These are phyloP conservation scores for Papilio xuthus DNA, from an alignment of 1,140 invertebrate species.

Conservation along the genomic window DNA sequence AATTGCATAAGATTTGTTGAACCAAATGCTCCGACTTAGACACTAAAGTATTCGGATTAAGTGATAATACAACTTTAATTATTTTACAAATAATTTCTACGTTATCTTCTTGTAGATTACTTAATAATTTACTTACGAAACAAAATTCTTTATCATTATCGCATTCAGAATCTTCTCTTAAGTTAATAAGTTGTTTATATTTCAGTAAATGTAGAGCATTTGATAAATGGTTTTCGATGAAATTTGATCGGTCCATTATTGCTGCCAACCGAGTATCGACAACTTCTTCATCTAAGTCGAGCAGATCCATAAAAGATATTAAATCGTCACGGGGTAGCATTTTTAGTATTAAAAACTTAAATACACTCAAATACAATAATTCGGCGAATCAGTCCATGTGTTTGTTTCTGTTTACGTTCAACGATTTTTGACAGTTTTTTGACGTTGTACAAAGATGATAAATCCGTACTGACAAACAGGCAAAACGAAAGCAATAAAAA, in stretches of 20 bases:
- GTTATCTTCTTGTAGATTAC: slow-evolving; percentile 52
- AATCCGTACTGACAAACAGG: too few species aligned
- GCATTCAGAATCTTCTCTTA: slow-evolving; percentile 63
- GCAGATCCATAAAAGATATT: slow-evolving; percentile 68
- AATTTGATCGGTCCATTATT: slow-evolving; percentile 56
- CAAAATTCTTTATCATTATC: slow-evolving; percentile 63
- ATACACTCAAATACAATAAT: not conserved
- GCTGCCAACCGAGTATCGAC: slow-evolving; percentile 57
- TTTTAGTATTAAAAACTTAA: slow-evolving; percentile 25
- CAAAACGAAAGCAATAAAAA: too few species aligned
- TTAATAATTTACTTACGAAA: slow-evolving; percentile 62
- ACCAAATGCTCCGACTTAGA: slow-evolving; percentile 71
- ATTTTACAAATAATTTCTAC: slow-evolving; percentile 61
- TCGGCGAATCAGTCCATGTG: not conserved
- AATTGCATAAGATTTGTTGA: slow-evolving; percentile 64
- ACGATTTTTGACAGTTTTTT: not conserved
- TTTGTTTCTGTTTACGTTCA: not conserved
- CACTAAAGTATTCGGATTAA: slow-evolving; percentile 56
- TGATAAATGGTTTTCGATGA: slow-evolving; percentile 56
- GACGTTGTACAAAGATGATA: not conserved
- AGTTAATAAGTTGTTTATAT: slow-evolving; percentile 71
- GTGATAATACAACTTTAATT: slow-evolving; percentile 54
- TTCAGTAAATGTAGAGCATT: slow-evolving; percentile 59
- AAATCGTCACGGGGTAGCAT: slow-evolving; percentile 53
- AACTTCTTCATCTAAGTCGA: slow-evolving; percentile 72